Evolutionary conservation across 1,140 invertebrate species (phyloP).

Genomic region (Charaxes varanes): DNA sequence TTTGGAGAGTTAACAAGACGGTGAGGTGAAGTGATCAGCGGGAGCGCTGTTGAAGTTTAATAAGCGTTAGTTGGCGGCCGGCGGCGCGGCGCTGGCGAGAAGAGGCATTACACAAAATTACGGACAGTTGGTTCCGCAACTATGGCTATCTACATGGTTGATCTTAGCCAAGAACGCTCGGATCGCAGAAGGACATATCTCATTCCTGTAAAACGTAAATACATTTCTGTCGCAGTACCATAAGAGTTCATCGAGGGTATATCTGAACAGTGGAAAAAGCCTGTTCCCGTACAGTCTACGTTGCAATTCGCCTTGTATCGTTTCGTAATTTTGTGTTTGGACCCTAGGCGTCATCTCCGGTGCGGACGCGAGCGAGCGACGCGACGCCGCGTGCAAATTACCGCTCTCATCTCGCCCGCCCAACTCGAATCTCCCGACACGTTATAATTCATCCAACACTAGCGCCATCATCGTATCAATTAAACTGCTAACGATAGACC

Average conservation of each 20-base stretch:
- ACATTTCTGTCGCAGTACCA: no score
- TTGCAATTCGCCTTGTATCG: no score
- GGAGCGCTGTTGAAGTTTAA: slow-evolving; percentile 69
- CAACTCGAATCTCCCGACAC: slow-evolving; percentile 28
- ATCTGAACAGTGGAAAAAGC: no score
- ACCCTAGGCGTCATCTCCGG: slow-evolving; percentile 66
- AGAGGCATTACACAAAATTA: no score
- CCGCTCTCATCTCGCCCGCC: slow-evolving; percentile 29
- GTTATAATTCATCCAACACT: slow-evolving; percentile 31
- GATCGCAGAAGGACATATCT: no score
- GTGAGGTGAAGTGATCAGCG: slow-evolving; percentile 71
- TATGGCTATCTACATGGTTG: no score
- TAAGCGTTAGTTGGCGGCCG: slow-evolving; percentile 67
- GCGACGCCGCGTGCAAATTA: slow-evolving; percentile 42
- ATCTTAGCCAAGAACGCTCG: no score
- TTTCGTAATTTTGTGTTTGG: no score
- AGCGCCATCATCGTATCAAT: slow-evolving; percentile 36
- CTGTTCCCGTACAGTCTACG: no score
- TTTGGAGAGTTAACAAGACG: slow-evolving; percentile 68
- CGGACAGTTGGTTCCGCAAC: no score
- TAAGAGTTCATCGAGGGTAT: no score
- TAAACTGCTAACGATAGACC: slow-evolving; percentile 36
- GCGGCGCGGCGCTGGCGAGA: slow-evolving; percentile 55
- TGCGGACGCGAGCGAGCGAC: slow-evolving; percentile 27
- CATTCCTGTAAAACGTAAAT: no score